These are phyloP conservation scores for Pituophis catenifer DNA, from an alignment of 2,113 vertebrate species.

Conservation along the genomic window DNA sequence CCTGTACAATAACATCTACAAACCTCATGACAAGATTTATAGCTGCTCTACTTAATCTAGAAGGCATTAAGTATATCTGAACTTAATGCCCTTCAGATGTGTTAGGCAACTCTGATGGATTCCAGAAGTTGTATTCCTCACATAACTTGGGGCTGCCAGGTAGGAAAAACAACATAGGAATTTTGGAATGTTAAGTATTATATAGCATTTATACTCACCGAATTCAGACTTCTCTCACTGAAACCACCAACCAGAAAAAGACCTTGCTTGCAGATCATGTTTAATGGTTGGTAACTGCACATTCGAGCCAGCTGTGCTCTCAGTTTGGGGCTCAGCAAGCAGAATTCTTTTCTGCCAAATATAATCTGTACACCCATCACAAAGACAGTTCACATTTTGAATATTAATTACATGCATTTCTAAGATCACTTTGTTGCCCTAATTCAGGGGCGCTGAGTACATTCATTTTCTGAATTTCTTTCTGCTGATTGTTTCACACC, in stretches of 20 bases:
- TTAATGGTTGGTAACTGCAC: background rate
- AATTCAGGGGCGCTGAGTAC: background rate
- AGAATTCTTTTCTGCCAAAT: slow-evolving; percentile 2
- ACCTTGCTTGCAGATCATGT: background rate
- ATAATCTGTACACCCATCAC: background rate
- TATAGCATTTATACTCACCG: background rate
- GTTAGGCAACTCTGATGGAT: background rate
- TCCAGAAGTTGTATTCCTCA: background rate
- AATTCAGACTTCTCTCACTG: background rate
- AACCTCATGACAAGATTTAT: background rate
- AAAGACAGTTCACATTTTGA: background rate
- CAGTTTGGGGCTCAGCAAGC: background rate
- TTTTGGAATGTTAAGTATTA: background rate
- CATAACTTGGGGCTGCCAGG: background rate
- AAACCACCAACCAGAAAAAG: background rate
- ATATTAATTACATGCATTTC: background rate
- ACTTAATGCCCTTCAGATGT: background rate
- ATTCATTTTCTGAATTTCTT: background rate
- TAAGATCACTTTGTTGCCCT: background rate
- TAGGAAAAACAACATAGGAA: background rate
- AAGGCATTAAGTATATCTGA: no score
- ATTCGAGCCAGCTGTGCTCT: background rate
- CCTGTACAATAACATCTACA: background rate
- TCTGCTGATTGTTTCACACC: background rate
- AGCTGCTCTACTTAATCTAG: no score